A percentile compares a stretch with the other conserved stretches of the same genome.
phyloP scores from a whole-genome alignment of 2,113 vertebrate genomes.

The Pseudolaguvia tuberculata region DNA sequence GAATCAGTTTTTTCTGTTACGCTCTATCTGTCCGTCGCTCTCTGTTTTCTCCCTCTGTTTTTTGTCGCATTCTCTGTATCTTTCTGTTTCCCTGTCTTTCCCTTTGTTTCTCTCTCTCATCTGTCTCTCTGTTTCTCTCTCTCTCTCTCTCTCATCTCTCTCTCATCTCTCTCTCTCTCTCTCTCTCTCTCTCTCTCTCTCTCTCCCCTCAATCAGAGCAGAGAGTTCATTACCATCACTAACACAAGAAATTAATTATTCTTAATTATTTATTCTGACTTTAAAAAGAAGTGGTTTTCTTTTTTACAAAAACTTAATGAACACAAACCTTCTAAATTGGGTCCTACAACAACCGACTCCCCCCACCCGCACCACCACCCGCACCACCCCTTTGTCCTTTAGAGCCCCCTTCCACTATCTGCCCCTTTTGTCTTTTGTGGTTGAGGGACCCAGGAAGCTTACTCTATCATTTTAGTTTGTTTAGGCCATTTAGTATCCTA shows the following conservation, averaged over 20 bases:
- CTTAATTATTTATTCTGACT: neutral
- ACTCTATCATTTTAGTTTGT: conserved; percentile 46
- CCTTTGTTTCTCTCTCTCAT: too few species aligned
- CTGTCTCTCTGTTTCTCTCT: neutral
- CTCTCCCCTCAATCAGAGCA: neutral
- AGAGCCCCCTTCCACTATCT: conserved; percentile 1
- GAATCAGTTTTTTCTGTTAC: too few species aligned
- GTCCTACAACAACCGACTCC: neutral
- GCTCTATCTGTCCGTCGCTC: too few species aligned
- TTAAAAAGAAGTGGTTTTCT: neutral
- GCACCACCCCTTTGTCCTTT: neutral
- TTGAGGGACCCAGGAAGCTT: conserved; percentile 38
- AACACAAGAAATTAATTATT: neutral
- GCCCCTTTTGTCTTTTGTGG: conserved; percentile 34
- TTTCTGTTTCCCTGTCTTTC: too few species aligned
- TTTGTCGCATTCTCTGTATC: too few species aligned
- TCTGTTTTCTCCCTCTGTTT: too few species aligned
- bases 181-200: neutral
- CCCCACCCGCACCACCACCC: too few species aligned
- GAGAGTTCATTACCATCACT: neutral
- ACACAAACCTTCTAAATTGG: conserved; percentile 34
- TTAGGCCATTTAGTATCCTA: conserved; percentile 42
- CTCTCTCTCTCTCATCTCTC: too few species aligned
- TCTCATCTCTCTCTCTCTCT: too few species aligned
- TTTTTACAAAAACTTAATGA: conserved; percentile 28